Evolutionary conservation across 2,797 vertebrate species (phyloP).

Genomic region (Typhlichthys subterraneus): DNA sequence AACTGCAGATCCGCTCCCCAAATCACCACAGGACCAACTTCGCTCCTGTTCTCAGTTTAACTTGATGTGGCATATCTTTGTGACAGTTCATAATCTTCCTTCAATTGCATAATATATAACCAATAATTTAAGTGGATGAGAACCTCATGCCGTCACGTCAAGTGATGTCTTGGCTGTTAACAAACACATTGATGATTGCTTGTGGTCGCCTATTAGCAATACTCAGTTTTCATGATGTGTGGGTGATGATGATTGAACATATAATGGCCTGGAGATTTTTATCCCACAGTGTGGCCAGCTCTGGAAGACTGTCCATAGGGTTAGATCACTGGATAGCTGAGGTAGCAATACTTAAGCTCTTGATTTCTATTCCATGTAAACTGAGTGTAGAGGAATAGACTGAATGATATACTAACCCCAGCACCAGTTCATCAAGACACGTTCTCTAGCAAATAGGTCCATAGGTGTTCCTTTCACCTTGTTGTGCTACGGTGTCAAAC

Average conservation of each 20-base stretch:
- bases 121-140: not conserved
- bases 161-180: constrained; percentile 28
- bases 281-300: constrained; percentile 23
- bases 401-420: constrained; percentile 5
- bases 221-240: constrained; percentile 39
- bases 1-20: constrained; percentile 14
- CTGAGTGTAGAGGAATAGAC: constrained; percentile 1
- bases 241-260: constrained; percentile 19
- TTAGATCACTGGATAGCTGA: constrained; percentile 38
- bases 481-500: constrained; percentile 62
- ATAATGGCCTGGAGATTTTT: constrained; percentile 13
- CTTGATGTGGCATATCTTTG: too few relatives aligned
- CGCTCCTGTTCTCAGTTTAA: too few relatives aligned
- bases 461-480: constrained; percentile 50
- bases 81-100: constrained; percentile 14
- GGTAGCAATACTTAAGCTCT: constrained; percentile 22
- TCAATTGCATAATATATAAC: constrained; percentile 24
- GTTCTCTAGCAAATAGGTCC: constrained; percentile 40
- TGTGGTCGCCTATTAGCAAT: constrained; percentile 54
- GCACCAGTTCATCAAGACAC: constrained; percentile 3
- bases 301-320: constrained; percentile 37
- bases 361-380: constrained; percentile 33
- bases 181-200: constrained; percentile 3
- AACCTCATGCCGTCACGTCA: too few relatives aligned
- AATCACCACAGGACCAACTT: too few relatives aligned